Base-by-base conservation (phyloP, 2,113 vertebrate species). In the Anhinga rufa region DNA sequence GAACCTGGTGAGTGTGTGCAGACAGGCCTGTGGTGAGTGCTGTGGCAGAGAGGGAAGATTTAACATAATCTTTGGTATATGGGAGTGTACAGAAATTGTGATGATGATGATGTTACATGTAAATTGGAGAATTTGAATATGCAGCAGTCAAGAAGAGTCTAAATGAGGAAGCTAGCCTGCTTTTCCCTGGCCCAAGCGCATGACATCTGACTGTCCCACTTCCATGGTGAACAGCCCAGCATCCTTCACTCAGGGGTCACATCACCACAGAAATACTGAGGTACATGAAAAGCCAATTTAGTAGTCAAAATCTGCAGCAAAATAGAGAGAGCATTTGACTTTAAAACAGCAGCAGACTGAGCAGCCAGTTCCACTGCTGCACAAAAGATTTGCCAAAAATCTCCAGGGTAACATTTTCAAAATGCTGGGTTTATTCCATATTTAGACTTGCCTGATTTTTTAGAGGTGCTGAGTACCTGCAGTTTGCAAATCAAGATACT, bases 1-100 rank as follows among this genome's bases (percentile, higher is more conserved):
- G 99, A 84, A 99, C 99, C 65, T 99, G 99, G 99, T 99, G 95
- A 99, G 99, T 96, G 91, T 40, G 55, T 19, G 31, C 26, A 36
- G 61, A 6, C 17, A 38, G 24, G n/a, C 22, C 58, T 9, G 25
- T 17, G 48, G 24, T 2, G 31, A 44, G 86, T 8, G 66, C 74
- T 36, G 10, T 14, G 68, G 34, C 28, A 12, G 12, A 55, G 57
- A 26, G 83, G 61, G 40, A 38, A 8, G 64, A 20, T 78, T 38
- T 5, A 21, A 44, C 7, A 0, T 7, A 2, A 11, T 55, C 61
- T 48, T 34, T 20, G 64, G 29, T 40, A 9, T 28, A 19, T 26
- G 70, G 76, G 62, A 86, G 34, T 18, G 0, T 4, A 2, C 28
- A 44, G 72, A 48, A 71, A 13, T 86, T 32, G 2, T 42, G 52